Percentiles rank a stretch among this genome's conserved stretches.
phyloP scores from a whole-genome alignment of 2,797 vertebrate species.

The Phoeniculus purpureus region DNA sequence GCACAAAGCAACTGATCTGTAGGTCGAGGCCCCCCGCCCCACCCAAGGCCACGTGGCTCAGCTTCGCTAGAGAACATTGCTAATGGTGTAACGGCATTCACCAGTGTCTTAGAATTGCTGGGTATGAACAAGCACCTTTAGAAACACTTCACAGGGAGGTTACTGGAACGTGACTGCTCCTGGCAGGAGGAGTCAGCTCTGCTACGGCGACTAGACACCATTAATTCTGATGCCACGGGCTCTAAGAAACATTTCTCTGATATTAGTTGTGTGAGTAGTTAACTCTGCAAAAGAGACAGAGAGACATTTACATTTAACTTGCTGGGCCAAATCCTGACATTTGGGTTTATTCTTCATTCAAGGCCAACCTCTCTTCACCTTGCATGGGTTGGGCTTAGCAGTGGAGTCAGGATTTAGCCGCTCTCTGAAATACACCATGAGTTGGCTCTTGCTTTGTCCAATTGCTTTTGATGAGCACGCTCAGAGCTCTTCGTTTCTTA shows the following conservation, averaged over 20 bases:
- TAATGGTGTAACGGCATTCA: neutral
- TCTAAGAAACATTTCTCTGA: neutral
- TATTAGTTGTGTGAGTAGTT: neutral
- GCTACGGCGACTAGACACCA: neutral
- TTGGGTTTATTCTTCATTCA: neutral
- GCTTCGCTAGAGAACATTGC: constrained; percentile 8
- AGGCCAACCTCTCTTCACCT: neutral
- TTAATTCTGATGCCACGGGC: neutral
- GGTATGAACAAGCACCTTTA: constrained; percentile 45
- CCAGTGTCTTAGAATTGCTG: constrained; percentile 6
- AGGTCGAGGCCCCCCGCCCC: neutral
- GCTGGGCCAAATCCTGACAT: constrained; percentile 6
- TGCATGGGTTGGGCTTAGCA: neutral
- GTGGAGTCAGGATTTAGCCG: neutral
- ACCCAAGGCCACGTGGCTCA: constrained; percentile 20
- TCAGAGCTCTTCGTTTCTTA: neutral
- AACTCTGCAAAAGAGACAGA: neutral
- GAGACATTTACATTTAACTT: neutral
- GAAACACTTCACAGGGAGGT: neutral
- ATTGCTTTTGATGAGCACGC: neutral
- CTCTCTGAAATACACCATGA: neutral
- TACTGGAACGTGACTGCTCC: neutral
- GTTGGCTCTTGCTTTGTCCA: constrained; percentile 9
- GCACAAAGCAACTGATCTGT: neutral
- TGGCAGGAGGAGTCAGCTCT: neutral